Conservation (phyloP, 1,140 invertebrate genomes). For the Drosophila arizonae region DNA sequence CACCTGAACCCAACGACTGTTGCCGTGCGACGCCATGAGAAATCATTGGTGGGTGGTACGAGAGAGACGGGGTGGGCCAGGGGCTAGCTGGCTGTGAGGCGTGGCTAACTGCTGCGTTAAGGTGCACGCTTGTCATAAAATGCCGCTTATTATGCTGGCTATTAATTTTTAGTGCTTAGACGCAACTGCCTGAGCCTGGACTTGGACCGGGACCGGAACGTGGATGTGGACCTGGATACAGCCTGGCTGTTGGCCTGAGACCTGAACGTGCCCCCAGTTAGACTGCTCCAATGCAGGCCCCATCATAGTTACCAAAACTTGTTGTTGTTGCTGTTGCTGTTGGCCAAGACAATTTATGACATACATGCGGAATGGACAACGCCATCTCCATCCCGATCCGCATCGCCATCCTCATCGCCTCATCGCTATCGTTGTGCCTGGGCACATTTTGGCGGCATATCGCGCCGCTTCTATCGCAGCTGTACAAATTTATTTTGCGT, state of each 20-base stretch:
- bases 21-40: slow-evolving; percentile 58
- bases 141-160: slow-evolving; percentile 79
- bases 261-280: slow-evolving; percentile 7
- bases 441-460: slow-evolving; percentile 58
- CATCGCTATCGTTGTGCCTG: slow-evolving; percentile 13
- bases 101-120: slow-evolving; percentile 59
- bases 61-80: not conserved
- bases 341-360: slow-evolving; percentile 71
- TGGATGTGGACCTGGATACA: not conserved
- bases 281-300: not conserved
- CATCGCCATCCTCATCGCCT: slow-evolving; percentile 1
- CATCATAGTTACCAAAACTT: slow-evolving; percentile 33
- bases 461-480: slow-evolving; percentile 66
- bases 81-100: slow-evolving; percentile 25
- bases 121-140: slow-evolving; percentile 80
- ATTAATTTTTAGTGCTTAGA: slow-evolving; percentile 79
- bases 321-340: slow-evolving; percentile 39
- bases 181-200: slow-evolving; percentile 38
- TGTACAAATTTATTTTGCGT: slow-evolving; percentile 73
- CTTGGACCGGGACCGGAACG: slow-evolving; percentile 1
- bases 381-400: slow-evolving; percentile 8
- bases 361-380: slow-evolving; percentile 66
- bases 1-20: slow-evolving; percentile 68
- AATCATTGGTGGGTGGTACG: slow-evolving; percentile 37
- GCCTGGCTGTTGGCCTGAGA: slow-evolving; percentile 5